These are phyloP conservation scores for Sebastes variabilis DNA, from an alignment of 2,797 vertebrate species.

Conservation along the genomic window DNA sequence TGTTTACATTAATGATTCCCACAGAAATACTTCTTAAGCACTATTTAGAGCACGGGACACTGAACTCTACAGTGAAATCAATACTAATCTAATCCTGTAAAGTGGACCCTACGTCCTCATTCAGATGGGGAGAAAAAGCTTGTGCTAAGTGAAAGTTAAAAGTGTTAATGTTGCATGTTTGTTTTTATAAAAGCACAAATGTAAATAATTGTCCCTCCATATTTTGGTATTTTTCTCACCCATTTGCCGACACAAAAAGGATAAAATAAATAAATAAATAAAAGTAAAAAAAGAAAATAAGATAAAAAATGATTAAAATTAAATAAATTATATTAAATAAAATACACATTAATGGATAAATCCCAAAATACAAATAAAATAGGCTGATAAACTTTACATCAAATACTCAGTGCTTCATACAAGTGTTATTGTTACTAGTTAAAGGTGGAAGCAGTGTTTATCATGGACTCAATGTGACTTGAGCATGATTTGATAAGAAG, in stretches of 20 bases:
- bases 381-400: too few relatives aligned
- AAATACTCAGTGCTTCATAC: too few relatives aligned
- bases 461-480: not conserved
- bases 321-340: too few relatives aligned
- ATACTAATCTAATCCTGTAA: constrained; percentile 41
- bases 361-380: too few relatives aligned
- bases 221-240: too few relatives aligned
- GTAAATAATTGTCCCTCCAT: too few relatives aligned
- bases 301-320: too few relatives aligned
- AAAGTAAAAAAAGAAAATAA: too few relatives aligned
- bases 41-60: constrained; percentile 40
- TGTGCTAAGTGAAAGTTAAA: not conserved
- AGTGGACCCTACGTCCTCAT: not conserved
- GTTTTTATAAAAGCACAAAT: too few relatives aligned
- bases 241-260: too few relatives aligned
- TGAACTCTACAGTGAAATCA: constrained; percentile 41
- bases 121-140: not conserved
- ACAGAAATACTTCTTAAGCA: constrained; percentile 36
- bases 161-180: not conserved
- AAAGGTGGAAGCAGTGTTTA: constrained; percentile 16
- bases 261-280: too few relatives aligned
- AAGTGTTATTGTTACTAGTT: not conserved
- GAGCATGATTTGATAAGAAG: constrained; percentile 1
- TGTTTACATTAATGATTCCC: constrained; percentile 53
- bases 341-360: too few relatives aligned